Percentiles rank a stretch among this genome's conserved stretches.
Conservation (phyloP, 2,888 invertebrate species). For the Ptycholaimellus sp. region DNA sequence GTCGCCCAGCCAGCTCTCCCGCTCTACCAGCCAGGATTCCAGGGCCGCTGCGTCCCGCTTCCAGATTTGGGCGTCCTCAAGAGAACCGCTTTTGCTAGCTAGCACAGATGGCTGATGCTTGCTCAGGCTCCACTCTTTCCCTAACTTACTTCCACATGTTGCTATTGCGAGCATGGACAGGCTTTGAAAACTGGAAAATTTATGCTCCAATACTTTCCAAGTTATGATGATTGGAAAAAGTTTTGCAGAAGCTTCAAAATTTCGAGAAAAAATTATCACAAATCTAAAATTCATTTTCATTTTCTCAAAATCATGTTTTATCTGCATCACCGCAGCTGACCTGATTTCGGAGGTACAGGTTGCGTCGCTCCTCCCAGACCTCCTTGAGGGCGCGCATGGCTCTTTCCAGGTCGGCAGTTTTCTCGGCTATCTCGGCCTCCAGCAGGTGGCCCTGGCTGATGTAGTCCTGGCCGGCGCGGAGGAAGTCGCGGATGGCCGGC, state of each 20-base stretch:
- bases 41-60: conserved; percentile 65
- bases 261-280: too few species aligned
- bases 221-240: too few species aligned
- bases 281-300: too few species aligned
- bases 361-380: conserved; percentile 50
- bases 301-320: too few species aligned
- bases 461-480: conserved; percentile 48
- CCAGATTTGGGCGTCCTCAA: conserved; percentile 70
- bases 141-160: too few species aligned
- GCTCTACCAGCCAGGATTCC: conserved; percentile 55
- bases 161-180: too few species aligned
- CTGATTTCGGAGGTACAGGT: conserved; percentile 67
- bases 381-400: conserved; percentile 42
- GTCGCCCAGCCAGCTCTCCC: conserved; percentile 38
- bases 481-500: conserved; percentile 55
- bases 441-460: conserved; percentile 58
- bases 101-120: too few species aligned
- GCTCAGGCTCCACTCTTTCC: conserved; percentile 66
- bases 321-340: too few species aligned
- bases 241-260: too few species aligned
- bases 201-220: too few species aligned
- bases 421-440: conserved; percentile 58
- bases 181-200: too few species aligned
- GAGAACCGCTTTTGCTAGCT: too few species aligned
- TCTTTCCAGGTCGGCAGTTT: conserved; percentile 49